Evolutionary conservation across 1,140 invertebrate genomes (phyloP), one percentile per base, ranked within the genome.

Genomic region (Drosophila navojoa): DNA sequence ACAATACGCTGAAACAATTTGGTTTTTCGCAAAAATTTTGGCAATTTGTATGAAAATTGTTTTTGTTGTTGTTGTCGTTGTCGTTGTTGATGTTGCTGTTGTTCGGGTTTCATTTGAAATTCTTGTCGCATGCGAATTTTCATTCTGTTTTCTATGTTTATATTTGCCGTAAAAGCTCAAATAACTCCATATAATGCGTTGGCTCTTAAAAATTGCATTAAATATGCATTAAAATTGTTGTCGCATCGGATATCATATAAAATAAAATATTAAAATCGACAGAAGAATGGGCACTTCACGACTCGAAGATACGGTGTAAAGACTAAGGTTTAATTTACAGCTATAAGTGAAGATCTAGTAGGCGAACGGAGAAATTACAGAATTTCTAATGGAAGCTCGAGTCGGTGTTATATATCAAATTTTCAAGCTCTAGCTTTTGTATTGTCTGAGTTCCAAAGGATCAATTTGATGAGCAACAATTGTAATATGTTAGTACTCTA

Each of bases 1-100:
- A 82, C 82, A 86, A 87, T 78, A 57, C 79, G 69, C 71, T 62
- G 66, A 40, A 68, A 68, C 40, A 61, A 58, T 66, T 67, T 68
- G 35, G 54, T 6, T 44, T 32, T 49, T 45, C n/a, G 50, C 38
- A n/a, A 35, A 63, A 38, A 49, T 55, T 32, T 53, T 53, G 53
- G 68, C 84, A 89, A 87, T 89, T 89, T 87, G 84, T 87, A 87
- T 87, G 82, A 79, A 86, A 86, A 86, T 86, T 44, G 42, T 45
- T 45, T 15, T 16, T 16, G 5, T 45, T 45, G 2, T 45, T 16
- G 42, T 15, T 29, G 19, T 29, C 5, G 5, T n/a, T n/a, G n/a
- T n/a, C n/a, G n/a, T n/a, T n/a, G n/a, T n/a, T n/a, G n/a, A n/a
- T 4, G 5, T 6, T 5, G 27, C 0, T 42, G 40, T 44, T 44